Evolutionary conservation across 1,140 invertebrate species (phyloP), one percentile per base, ranked within the genome.

Genomic region (Temnothorax curvispinosus): DNA sequence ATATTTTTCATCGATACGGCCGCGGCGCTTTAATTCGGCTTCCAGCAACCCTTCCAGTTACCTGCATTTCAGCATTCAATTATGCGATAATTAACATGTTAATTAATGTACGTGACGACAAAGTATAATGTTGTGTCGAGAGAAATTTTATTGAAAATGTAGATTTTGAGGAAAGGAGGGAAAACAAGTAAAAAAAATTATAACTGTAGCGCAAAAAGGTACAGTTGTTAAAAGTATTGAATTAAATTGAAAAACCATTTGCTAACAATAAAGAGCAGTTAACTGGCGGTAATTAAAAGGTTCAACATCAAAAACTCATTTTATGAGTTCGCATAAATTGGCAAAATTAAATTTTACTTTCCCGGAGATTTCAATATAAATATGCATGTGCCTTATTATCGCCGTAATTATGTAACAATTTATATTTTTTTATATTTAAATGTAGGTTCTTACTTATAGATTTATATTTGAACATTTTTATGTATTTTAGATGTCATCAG

Each of bases 1-100:
- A 84, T 74, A 74, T 50, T 75, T 84, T 84, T 75, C 54, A 74
- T 75, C 47, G 7, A 60, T 75, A 74, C 11, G 27, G 27, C 27
- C 27, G 27, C 4, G 13, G 15, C n/a, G n/a, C 13, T 47, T 84
- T 75, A 38, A 75, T 84, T 38, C 13, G 52, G 27, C 6, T 60
- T 58, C 27, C 32, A 60, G 6, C 27, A 44, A 32, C 15, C 44
- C 60, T 44, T 15, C 13, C 13, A 15, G 27, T 74, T n/a, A 21
- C 13, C 15, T 18, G 27, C 27, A 7, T 21, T 84, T 62, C 27
- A 21, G 15, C 7, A 50, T 84, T 84, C 21, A 60, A 84, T 84
- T 21, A 62, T 21, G 41, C 41, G n/a, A 27, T 65, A 74, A 82
- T 82, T 60, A 60, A 82, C 21, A 8, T n/a, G 21, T 44, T 77